phyloP scores from a whole-genome alignment of 2,113 vertebrate species.

The Phainopepla nitens region DNA sequence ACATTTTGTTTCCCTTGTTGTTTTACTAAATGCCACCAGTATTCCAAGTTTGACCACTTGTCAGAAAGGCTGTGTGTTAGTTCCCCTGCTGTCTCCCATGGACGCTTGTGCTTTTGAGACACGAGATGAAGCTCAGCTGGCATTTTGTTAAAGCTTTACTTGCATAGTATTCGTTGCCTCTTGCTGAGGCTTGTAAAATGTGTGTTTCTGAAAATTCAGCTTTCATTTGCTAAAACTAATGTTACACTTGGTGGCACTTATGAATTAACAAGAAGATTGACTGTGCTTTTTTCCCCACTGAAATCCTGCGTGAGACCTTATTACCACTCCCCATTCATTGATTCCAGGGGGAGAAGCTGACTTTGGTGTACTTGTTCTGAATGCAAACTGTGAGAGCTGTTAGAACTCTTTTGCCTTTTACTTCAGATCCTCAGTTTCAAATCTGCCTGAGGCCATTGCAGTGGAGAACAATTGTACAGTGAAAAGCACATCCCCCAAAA shows the following conservation, averaged over 20 bases:
- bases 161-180: neutral
- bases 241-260: neutral
- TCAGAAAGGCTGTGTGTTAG: neutral
- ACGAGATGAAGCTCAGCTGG: neutral
- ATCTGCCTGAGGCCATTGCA: neutral
- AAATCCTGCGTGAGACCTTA: neutral
- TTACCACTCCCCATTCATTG: neutral
- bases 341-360: neutral
- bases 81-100: neutral
- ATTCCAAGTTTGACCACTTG: rapidly evolving
- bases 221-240: neutral
- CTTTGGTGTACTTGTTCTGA: neutral
- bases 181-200: neutral
- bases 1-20: neutral
- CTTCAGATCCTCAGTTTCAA: neutral
- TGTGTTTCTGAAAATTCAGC: neutral
- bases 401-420: neutral
- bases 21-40: neutral
- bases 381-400: neutral
- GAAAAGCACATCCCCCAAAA: neutral
- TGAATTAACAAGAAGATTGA: neutral
- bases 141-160: neutral
- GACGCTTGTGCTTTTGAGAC: neutral
- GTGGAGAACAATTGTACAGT: neutral
- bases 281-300: neutral